These are phyloP conservation scores for Sisyra nigra DNA, from an alignment of 2,888 invertebrate species.

Conservation along the genomic window DNA sequence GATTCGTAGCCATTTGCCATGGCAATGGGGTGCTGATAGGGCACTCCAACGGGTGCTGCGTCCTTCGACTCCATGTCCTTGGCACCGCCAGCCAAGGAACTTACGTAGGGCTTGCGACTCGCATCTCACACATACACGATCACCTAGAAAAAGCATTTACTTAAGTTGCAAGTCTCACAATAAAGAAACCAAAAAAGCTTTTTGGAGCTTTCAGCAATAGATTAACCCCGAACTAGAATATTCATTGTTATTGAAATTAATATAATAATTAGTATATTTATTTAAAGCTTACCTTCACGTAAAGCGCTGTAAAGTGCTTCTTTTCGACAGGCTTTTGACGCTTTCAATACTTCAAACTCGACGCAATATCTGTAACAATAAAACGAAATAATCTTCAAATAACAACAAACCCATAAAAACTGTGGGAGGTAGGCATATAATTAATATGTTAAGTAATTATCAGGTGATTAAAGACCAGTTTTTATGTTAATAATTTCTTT, in stretches of 20 bases:
- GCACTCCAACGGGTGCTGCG: slow-evolving; percentile 70
- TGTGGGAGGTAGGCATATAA: too few species aligned
- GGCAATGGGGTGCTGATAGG: slow-evolving; percentile 71
- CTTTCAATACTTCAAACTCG: slow-evolving; percentile 67
- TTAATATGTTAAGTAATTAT: too few species aligned
- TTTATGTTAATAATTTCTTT: too few species aligned
- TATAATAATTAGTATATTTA: background rate
- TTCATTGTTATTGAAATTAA: too few species aligned
- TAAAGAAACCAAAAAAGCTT: too few species aligned
- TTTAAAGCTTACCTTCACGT: slow-evolving; percentile 46
- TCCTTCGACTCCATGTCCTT: slow-evolving; percentile 67
- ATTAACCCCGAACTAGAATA: too few species aligned
- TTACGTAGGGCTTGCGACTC: slow-evolving; percentile 67
- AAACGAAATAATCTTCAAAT: background rate
- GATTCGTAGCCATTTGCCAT: slow-evolving; percentile 70
- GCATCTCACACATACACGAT: slow-evolving; percentile 64
- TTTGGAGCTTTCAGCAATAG: too few species aligned
- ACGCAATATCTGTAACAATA: slow-evolving; percentile 65
- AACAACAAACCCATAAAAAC: too few species aligned
- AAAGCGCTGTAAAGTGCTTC: slow-evolving; percentile 54
- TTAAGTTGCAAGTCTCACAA: background rate
- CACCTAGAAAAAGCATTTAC: slow-evolving; percentile 32
- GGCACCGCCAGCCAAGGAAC: slow-evolving; percentile 60
- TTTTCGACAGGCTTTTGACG: slow-evolving; percentile 64
- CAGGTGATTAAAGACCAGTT: too few species aligned